Base-by-base conservation (phyloP, 2,797 vertebrate species). In the Echeneis naucrates region DNA sequence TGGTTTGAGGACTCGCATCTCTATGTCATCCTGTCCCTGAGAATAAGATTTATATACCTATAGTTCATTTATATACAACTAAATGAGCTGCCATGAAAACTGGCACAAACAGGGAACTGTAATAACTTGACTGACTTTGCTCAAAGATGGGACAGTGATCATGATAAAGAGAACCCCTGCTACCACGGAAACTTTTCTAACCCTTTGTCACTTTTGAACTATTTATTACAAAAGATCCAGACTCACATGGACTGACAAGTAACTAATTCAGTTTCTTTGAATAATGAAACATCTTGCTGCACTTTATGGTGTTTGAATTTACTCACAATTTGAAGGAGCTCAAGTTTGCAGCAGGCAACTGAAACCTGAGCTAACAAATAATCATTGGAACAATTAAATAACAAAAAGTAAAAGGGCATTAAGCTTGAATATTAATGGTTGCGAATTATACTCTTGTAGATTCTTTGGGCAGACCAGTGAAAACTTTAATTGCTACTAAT, bases 1-100 rank as follows among this genome's bases (percentile, higher is more conserved):
- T 63, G 21, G 72, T 73, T 54, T 48, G 33, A 73, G 78, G 62
- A 67, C 81, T 69, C 61, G 72, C 47, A 68, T 2, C 35, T 58
- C 52, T 21, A 10, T 44, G 23, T 56, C 23, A 44, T 9, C 17
- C 19, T 35, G n/a, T 59, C 17, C 11, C 42, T 26, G 42, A 23
- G 26, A 53, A 58, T 17, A 10, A 47, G 53, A 66, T n/a, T 10
- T 53, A 56, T 24, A 26, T 48, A 30, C 24, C n/a, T 30, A 2
- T 17, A 27, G 9, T 8, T 14, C n/a, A n/a, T n/a, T n/a, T n/a
- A n/a, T n/a, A 5, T 2, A 4, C 11, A n/a, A n/a, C n/a, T n/a
- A n/a, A 12, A 12, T 37, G 35, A 37, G 37, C 11, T 37, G 35
- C 35, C 35, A 37, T 37, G 11, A 37, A 42, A 42, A 17, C 2